Percentiles rank a stretch among this genome's conserved stretches.
These are phyloP conservation scores for Gopherus flavomarginatus DNA, from an alignment of 2,113 vertebrate genomes.

Conservation along the genomic window DNA sequence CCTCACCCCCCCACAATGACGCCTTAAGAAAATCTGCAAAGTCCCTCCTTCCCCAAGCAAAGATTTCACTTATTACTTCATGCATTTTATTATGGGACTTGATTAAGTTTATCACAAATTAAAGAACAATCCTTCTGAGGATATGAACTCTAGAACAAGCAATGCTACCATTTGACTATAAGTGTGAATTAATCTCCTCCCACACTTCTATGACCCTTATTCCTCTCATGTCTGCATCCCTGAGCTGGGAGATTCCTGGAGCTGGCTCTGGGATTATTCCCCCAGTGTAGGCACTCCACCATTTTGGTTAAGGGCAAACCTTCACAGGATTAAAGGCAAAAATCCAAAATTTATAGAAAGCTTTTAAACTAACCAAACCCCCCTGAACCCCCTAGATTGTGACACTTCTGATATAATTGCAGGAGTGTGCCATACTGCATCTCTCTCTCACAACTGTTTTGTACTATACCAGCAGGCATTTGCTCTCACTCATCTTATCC, in stretches of 20 bases:
- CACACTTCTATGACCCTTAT: not conserved
- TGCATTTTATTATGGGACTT: not conserved
- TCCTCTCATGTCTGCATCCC: not conserved
- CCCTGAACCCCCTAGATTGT: not conserved
- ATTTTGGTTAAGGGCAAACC: not conserved
- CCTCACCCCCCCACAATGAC: not conserved
- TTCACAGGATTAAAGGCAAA: not conserved
- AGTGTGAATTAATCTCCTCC: not conserved
- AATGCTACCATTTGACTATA: not conserved
- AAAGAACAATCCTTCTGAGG: not conserved
- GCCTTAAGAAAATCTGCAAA: slow-evolving; percentile 8
- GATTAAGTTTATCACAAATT: not conserved
- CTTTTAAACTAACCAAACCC: not conserved
- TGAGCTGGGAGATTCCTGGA: not conserved
- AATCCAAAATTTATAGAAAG: not conserved
- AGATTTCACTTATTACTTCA: not conserved
- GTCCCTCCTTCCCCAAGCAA: slow-evolving; percentile 19
- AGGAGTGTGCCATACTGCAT: not conserved
- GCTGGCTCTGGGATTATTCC: not conserved
- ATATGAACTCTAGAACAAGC: not conserved
- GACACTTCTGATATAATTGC: not conserved
- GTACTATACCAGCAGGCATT: not conserved
- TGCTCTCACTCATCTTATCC: not conserved
- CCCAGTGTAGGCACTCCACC: not conserved
- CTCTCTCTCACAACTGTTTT: not conserved